Base-by-base conservation (phyloP, 2,888 invertebrate genomes). In the Muscina levida region DNA sequence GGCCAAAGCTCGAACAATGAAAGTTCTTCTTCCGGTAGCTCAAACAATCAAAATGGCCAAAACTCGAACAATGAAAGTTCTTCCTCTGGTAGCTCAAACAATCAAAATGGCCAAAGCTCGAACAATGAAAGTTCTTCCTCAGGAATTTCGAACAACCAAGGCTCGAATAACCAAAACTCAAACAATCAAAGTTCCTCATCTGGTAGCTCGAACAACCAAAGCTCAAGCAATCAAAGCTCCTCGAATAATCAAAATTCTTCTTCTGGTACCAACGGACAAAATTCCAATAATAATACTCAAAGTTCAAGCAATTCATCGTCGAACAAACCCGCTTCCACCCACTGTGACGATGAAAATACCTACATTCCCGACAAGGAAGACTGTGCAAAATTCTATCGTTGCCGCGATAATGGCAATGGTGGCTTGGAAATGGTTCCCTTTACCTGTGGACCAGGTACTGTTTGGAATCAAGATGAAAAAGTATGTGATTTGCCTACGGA, bases 371-470 rank as follows among this genome's bases (percentile, higher is more conserved):
- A 92, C 84, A 82, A 86, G n/a, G 77, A 85, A 1, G 91, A 93
- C 82, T 93, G 93, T 78, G 91, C 89, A 46, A 93, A 93, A 83
- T 93, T 93, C 86, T 92, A 92, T 84, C 91, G 93, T 74, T 93
- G 93, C 84, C 91, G 91, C 0, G 86, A 90, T 57, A 87, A 91
- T 77, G 91, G 89, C 0, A 86, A 88, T n/a, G 91, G 91, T 2
- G 88, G 88, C 0, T 91, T 89, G 73, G 91, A 87, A 26, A 91
- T 89, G 78, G 91, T 92, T 72, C 91, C 92, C 8, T 93, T 92
- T 80, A 90, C 89, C 6, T 93, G 93, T 84, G 92, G 92, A 0
- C 91, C 91, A 24, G 92, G 92, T 53, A 93, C 93, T 0, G 91
- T 93, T 46, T 93, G 93, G 93, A 92, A 93, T 87, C 91, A 92